Percentiles rank a stretch among this genome's conserved stretches.
Evolutionary conservation across 2,113 vertebrate genomes (phyloP).

Genomic region (Bothrops jararaca): DNA sequence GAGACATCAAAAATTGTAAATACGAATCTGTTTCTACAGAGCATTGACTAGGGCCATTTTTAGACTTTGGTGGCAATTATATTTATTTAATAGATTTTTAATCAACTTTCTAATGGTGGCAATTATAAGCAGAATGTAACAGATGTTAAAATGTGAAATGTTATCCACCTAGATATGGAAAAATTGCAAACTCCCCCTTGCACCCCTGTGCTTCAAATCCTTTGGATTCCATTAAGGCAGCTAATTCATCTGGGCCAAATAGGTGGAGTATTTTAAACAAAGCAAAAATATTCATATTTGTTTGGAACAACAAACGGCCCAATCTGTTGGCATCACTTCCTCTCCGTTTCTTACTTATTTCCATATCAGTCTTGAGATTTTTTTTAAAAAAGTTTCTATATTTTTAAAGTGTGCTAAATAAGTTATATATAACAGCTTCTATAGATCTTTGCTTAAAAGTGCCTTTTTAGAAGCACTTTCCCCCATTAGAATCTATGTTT

Average conservation of each 20-base stretch:
- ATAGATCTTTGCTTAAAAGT: neutral
- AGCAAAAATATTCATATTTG: neutral
- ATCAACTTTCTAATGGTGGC: neutral
- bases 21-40: neutral
- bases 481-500: neutral
- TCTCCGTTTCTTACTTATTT: neutral
- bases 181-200: neutral
- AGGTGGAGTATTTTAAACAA: neutral
- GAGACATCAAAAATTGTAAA: neutral
- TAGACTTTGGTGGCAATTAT: neutral
- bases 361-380: neutral
- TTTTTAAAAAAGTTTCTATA: neutral
- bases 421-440: neutral
- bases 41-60: neutral
- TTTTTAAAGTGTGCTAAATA: neutral
- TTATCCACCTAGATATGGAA: neutral
- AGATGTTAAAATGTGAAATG: neutral
- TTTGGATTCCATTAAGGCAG: neutral
- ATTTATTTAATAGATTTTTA: neutral
- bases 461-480: neutral
- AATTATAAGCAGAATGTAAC: neutral
- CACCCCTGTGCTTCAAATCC: neutral
- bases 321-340: neutral
- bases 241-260: neutral
- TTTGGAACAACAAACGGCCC: neutral